phyloP scores from a whole-genome alignment of 1,140 invertebrate genomes.

The Sipha flava region DNA sequence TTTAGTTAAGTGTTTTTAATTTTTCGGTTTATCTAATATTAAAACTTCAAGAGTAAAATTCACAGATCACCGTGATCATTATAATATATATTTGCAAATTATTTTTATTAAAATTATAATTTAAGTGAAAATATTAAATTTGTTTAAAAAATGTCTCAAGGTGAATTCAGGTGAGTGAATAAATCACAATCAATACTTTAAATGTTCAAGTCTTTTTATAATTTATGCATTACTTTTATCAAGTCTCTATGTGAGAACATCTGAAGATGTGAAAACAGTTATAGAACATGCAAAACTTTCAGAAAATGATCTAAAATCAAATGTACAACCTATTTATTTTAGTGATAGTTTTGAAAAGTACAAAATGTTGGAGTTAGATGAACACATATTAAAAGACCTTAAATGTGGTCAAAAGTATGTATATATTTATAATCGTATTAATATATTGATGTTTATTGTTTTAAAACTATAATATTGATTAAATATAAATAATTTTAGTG shows the following conservation, averaged over 20 bases:
- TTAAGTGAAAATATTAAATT: too few relatives aligned
- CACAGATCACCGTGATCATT: too few relatives aligned
- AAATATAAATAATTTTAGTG: too few relatives aligned
- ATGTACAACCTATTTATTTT: constrained; percentile 58
- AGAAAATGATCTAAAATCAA: constrained; percentile 53
- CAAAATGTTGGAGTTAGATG: constrained; percentile 59
- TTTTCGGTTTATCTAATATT: too few relatives aligned
- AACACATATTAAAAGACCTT: constrained; percentile 53
- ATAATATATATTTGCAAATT: too few relatives aligned
- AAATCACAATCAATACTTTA: not conserved
- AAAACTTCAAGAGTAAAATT: too few relatives aligned
- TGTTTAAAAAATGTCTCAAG: not conserved
- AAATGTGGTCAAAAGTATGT: constrained; percentile 49
- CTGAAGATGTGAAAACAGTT: constrained; percentile 37
- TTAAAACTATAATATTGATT: too few relatives aligned
- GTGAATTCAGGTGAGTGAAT: not conserved
- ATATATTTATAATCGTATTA: not conserved
- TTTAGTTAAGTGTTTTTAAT: too few relatives aligned
- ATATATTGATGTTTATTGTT: not conserved
- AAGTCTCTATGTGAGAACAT: constrained; percentile 33
- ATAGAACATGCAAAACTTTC: constrained; percentile 60
- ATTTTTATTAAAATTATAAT: too few relatives aligned
- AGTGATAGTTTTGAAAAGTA: constrained; percentile 47
- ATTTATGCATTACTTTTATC: not conserved
- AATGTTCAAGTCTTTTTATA: not conserved